Evolutionary conservation across 1,140 invertebrate genomes (phyloP).

Genomic region (Drosophila fuyamai): DNA sequence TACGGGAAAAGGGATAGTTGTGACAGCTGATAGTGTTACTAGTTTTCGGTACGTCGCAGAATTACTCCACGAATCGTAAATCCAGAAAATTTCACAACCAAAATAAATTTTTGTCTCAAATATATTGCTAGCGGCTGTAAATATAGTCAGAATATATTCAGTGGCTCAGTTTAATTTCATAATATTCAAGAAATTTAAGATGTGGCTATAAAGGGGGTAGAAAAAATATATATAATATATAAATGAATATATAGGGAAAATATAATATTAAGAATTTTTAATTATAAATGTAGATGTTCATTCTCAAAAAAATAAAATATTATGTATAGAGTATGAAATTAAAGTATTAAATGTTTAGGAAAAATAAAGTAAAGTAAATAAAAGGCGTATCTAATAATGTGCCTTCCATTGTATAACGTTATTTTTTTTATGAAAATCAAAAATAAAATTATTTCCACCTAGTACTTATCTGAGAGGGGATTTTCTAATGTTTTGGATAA

Average conservation of each 20-base stretch:
- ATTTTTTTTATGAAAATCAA: not conserved
- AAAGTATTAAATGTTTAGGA: not conserved
- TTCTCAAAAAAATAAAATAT: not conserved
- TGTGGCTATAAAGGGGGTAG: not conserved
- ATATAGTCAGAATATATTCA: conserved; percentile 10
- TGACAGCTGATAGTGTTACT: not conserved
- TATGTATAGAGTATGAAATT: not conserved
- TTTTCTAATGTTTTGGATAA: conserved; percentile 3
- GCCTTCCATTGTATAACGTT: too few relatives aligned
- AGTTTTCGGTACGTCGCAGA: conserved; percentile 8
- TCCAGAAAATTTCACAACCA: conserved; percentile 4
- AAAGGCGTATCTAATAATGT: conserved; percentile 1
- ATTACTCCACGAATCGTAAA: conserved; percentile 5
- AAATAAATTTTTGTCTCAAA: not conserved
- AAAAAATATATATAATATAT: not conserved
- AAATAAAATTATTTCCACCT: not conserved
- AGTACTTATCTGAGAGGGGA: conserved; percentile 3
- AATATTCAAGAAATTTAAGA: not conserved
- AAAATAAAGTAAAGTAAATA: not conserved
- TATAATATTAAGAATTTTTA: not conserved
- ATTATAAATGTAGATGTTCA: not conserved
- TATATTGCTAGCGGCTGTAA: conserved; percentile 5
- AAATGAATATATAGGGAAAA: not conserved
- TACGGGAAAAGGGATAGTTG: not conserved
- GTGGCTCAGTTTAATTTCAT: not conserved